Percentiles rank a stretch among this genome's conserved stretches.
These are phyloP conservation scores for Spicauda simplicius DNA, from an alignment of 2,888 invertebrate species.

Conservation along the genomic window DNA sequence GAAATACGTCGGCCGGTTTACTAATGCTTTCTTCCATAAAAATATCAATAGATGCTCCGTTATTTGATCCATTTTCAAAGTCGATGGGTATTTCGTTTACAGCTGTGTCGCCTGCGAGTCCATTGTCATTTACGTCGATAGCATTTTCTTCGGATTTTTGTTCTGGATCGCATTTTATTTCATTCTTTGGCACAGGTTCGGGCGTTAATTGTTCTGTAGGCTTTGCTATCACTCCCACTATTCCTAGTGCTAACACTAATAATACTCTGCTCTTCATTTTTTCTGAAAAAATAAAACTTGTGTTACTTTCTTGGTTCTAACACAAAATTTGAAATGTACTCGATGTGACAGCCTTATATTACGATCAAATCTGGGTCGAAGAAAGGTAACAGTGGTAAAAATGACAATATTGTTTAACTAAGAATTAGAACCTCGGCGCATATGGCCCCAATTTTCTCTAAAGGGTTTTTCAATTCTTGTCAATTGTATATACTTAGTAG, in stretches of 20 bases:
- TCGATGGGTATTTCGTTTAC: slow-evolving; percentile 6
- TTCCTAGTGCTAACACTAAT: slow-evolving; percentile 56
- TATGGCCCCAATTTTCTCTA: background rate
- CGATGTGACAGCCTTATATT: slow-evolving; percentile 60
- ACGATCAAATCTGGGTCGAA: slow-evolving; percentile 61
- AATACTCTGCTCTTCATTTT: slow-evolving; percentile 58
- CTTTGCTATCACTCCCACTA: slow-evolving; percentile 55
- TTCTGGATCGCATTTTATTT: slow-evolving; percentile 48
- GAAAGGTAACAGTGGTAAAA: slow-evolving; percentile 62
- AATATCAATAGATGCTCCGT: slow-evolving; percentile 52
- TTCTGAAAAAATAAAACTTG: slow-evolving; percentile 57
- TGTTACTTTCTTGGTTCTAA: slow-evolving; percentile 39
- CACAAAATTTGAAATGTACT: slow-evolving; percentile 13
- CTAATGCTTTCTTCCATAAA: slow-evolving; percentile 58
- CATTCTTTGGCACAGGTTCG: slow-evolving; percentile 45
- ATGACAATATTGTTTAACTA: slow-evolving; percentile 48
- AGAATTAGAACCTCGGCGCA: slow-evolving; percentile 44
- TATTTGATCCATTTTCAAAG: slow-evolving; percentile 42
- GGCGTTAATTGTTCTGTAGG: slow-evolving; percentile 44
- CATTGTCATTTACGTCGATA: slow-evolving; percentile 49
- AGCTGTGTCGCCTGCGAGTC: slow-evolving; percentile 39
- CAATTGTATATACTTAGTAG: too few relatives aligned
- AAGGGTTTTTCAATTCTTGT: too few relatives aligned
- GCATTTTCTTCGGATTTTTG: slow-evolving; percentile 48
- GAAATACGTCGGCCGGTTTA: slow-evolving; percentile 38